These are phyloP conservation scores for Thysanoteuthis rhombus DNA, from an alignment of 2,888 invertebrate genomes.

Conservation along the genomic window DNA sequence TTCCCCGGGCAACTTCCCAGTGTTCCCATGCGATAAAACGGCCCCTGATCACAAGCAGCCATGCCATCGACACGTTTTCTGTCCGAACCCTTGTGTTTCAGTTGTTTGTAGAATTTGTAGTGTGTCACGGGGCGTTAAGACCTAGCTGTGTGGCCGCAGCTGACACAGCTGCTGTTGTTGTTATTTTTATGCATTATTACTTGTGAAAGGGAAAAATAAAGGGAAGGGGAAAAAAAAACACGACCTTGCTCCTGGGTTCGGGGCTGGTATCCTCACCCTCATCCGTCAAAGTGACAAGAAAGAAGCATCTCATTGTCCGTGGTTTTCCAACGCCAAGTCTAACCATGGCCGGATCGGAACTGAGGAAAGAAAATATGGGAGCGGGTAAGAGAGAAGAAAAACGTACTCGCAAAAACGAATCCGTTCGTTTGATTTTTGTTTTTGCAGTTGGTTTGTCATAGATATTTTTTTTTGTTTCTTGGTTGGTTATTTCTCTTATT, in stretches of 20 bases:
- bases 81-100: neutral
- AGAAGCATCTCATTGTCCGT: neutral
- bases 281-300: slow-evolving; percentile 12
- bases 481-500: too few species aligned
- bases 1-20: too few species aligned
- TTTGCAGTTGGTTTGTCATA: neutral
- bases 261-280: neutral
- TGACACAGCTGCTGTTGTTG: neutral
- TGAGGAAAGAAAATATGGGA: neutral
- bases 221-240: neutral
- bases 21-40: too few species aligned
- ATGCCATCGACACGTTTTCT: too few species aligned
- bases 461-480: neutral
- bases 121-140: neutral
- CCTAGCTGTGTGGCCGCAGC: neutral
- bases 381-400: neutral
- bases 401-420: neutral
- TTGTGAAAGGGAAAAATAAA: neutral
- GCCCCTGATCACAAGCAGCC: too few species aligned
- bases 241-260: neutral
- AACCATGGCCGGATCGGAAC: neutral
- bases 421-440: neutral
- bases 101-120: neutral
- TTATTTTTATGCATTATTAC: neutral
- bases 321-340: neutral